Evolutionary conservation across 2,888 invertebrate genomes (phyloP).

Genomic region (Amiota minor): DNA sequence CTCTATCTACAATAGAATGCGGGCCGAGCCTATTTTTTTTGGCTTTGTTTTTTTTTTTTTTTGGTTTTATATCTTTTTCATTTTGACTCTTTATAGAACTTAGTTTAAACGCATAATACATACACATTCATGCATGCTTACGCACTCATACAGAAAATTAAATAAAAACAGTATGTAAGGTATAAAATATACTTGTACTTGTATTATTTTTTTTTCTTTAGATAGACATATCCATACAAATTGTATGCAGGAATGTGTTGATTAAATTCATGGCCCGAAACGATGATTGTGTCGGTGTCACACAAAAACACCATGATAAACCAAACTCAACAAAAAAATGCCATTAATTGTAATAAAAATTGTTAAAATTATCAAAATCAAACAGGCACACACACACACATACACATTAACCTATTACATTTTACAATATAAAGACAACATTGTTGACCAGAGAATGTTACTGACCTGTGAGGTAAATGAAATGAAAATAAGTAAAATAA

Average conservation of each 20-base stretch:
- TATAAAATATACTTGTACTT: no score
- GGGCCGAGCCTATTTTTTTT: conserved; percentile 18
- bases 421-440: no score
- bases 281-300: background rate
- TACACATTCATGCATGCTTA: background rate
- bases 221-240: no score
- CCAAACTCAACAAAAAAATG: background rate
- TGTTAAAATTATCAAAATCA: background rate
- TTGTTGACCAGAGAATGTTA: conserved; percentile 50
- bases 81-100: conserved; percentile 2
- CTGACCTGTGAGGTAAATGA: conserved; percentile 65
- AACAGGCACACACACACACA: background rate
- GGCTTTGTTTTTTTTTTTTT: background rate
- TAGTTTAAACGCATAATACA: conserved; percentile 1
- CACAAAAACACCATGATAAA: conserved; percentile 11
- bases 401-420: no score
- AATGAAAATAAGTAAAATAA: no score
- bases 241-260: conserved; percentile 13
- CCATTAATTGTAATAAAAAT: background rate
- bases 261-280: conserved; percentile 16
- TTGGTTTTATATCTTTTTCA: background rate
- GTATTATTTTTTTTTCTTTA: no score
- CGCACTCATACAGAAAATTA: background rate
- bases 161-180: background rate
- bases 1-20: background rate